Conservation (phyloP, 1,140 invertebrate genomes). For the Drosophila sulfurigaster region DNA sequence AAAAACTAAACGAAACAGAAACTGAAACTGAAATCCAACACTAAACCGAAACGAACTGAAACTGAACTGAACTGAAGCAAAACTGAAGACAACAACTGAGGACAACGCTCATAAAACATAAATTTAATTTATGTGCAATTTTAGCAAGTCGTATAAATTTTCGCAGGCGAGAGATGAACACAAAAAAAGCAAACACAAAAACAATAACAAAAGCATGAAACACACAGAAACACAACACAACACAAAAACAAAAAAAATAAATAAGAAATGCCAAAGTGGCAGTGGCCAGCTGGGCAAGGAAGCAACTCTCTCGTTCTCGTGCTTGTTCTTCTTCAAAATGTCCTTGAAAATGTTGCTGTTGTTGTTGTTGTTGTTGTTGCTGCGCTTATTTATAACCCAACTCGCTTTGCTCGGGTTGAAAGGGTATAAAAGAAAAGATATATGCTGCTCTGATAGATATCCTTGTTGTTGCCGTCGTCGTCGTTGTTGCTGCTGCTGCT, state of each 20-base stretch:
- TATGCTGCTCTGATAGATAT: conserved; percentile 56
- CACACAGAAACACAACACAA: conserved; percentile 16
- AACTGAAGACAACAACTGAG: conserved; percentile 60
- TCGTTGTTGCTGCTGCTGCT: conserved; percentile 26
- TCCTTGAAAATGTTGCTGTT: conserved; percentile 66
- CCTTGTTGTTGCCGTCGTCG: conserved; percentile 42
- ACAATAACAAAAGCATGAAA: conserved; percentile 15
- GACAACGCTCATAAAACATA: conserved; percentile 82
- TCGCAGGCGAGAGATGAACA: conserved; percentile 53
- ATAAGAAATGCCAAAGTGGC: conserved; percentile 59
- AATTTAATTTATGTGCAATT: conserved; percentile 84
- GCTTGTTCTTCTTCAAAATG: conserved; percentile 57
- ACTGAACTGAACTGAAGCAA: conserved; percentile 31
- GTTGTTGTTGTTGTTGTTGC: conserved; percentile 44
- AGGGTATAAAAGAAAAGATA: conserved; percentile 65
- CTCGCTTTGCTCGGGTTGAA: conserved; percentile 43
- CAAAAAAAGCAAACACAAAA: conserved; percentile 34
- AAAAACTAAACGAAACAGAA: conserved; percentile 37
- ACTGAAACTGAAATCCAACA: conserved; percentile 13
- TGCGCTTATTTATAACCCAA: conserved; percentile 70
- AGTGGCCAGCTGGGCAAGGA: conserved; percentile 63
- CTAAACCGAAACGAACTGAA: conserved; percentile 17
- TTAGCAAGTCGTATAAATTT: conserved; percentile 84
- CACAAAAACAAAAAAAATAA: conserved; percentile 40
- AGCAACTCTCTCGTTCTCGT: neutral